Percentiles rank a stretch among this genome's conserved stretches.
These are phyloP conservation scores for Hoplodrina blanda DNA, from an alignment of 2,888 invertebrate genomes.

Conservation along the genomic window DNA sequence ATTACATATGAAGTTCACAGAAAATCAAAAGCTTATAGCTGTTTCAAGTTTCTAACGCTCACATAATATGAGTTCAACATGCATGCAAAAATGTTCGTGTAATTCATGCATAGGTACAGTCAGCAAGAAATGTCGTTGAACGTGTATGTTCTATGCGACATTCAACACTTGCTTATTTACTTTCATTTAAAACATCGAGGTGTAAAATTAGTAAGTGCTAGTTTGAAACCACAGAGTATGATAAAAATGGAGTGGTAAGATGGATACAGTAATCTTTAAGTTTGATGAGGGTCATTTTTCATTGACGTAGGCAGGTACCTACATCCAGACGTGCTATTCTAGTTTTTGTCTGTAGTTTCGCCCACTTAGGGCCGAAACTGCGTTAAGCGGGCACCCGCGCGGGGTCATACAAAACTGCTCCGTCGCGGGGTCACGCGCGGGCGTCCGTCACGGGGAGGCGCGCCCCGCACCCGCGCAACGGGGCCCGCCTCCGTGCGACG, in stretches of 20 bases:
- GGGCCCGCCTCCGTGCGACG: too few relatives aligned
- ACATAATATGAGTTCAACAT: constrained; percentile 21
- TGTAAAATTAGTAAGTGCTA: constrained; percentile 26
- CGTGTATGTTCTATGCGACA: constrained; percentile 2
- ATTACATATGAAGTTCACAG: background rate
- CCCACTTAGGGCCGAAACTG: too few relatives aligned
- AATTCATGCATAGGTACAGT: constrained; percentile 17
- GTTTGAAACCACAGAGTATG: background rate
- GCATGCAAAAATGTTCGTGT: constrained; percentile 29
- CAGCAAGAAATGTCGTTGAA: background rate
- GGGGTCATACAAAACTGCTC: too few relatives aligned
- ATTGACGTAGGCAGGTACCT: background rate
- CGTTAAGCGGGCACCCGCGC: too few relatives aligned
- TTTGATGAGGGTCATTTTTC: background rate
- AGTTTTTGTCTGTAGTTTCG: too few relatives aligned
- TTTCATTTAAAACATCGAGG: constrained; percentile 34
- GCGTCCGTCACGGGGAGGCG: too few relatives aligned
- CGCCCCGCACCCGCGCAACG: too few relatives aligned
- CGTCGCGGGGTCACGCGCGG: too few relatives aligned
- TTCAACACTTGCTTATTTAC: constrained; percentile 28
- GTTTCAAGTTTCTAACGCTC: constrained; percentile 1
- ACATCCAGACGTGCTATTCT: too few relatives aligned
- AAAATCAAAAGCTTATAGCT: background rate
- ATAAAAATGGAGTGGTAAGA: constrained; percentile 8
- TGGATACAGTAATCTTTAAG: background rate